Conservation (phyloP, 2,797 vertebrate species). For the Distichodus sexfasciatus region DNA sequence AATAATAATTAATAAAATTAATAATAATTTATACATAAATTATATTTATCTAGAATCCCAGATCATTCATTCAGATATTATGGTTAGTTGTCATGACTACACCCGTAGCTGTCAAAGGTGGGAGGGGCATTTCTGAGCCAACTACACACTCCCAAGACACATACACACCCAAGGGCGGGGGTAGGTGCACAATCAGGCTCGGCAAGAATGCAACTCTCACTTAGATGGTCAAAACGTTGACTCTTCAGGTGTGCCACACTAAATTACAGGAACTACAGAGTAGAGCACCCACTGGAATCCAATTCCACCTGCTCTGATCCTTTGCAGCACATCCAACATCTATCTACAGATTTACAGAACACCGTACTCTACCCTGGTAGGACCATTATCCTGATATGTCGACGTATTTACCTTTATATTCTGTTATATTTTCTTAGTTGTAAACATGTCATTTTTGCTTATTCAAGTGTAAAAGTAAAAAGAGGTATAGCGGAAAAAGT, state of each 20-base stretch:
- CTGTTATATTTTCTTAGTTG: background rate
- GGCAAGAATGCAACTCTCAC: conserved; percentile 17
- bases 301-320: background rate
- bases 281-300: conserved; percentile 1
- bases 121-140: conserved; percentile 32
- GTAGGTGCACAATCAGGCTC: conserved; percentile 12
- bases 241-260: conserved; percentile 19
- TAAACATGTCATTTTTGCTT: background rate
- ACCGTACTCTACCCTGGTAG: conserved; percentile 8
- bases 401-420: no score
- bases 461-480: no score
- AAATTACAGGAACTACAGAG: conserved; percentile 6
- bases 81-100: background rate
- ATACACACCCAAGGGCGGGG: conserved; percentile 37
- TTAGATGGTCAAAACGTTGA: conserved; percentile 4
- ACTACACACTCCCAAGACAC: conserved; percentile 1
- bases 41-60: background rate
- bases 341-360: background rate
- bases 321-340: background rate
- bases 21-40: no score
- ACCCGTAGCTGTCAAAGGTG: conserved; percentile 15
- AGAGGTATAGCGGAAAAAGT: no score
- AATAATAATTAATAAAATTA: background rate
- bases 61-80: background rate
- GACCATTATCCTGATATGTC: background rate